A percentile compares a stretch with the other conserved stretches of the same genome.
phyloP scores from a whole-genome alignment of 2,888 invertebrate species.

The Drosophila meridionalis region DNA sequence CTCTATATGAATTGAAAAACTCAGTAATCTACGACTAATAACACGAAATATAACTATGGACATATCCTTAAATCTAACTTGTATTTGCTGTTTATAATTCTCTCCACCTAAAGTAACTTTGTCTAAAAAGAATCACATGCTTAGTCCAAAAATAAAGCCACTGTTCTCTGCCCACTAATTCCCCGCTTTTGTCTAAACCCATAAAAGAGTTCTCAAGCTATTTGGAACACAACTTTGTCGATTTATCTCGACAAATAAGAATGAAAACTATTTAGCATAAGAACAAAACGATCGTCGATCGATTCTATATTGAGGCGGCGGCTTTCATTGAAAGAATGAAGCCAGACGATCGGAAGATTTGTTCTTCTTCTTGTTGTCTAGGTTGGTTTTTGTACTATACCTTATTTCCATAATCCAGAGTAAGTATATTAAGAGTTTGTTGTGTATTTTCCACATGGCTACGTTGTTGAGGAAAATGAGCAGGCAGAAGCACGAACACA shows the following conservation, averaged over 20 bases:
- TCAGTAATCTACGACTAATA: not conserved
- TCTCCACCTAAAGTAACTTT: not conserved
- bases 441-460: slow-evolving; percentile 85
- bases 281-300: slow-evolving; percentile 23
- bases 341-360: not conserved
- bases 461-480: slow-evolving; percentile 47
- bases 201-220: slow-evolving; percentile 9
- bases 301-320: not conserved
- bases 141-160: not conserved
- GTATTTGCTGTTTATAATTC: not conserved
- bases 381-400: slow-evolving; percentile 69
- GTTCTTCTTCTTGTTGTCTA: not conserved
- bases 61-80: not conserved
- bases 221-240: slow-evolving; percentile 3
- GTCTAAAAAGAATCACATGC: not conserved
- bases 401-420: slow-evolving; percentile 85
- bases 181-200: not conserved
- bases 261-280: slow-evolving; percentile 16
- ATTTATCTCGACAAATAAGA: not conserved
- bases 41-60: not conserved
- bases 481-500: slow-evolving; percentile 38
- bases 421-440: slow-evolving; percentile 84
- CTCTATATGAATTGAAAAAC: not conserved
- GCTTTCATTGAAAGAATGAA: slow-evolving; percentile 17
- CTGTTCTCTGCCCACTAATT: not conserved